Conservation (phyloP, 2,888 invertebrate species). For the Sinodicranocentrus sp. region DNA sequence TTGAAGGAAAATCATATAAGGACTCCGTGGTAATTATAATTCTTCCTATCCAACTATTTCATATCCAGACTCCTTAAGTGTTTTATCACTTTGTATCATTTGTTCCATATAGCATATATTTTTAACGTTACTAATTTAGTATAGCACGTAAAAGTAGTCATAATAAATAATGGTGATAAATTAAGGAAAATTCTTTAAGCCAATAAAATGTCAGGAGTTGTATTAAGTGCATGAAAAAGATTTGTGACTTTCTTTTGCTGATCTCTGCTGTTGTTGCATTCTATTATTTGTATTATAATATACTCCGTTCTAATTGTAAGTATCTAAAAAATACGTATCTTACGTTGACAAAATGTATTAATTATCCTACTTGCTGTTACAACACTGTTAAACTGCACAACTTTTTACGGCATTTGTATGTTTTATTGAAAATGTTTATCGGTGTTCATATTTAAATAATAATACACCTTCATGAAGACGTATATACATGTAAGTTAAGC, state of each 20-base stretch:
- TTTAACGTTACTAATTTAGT: constrained; percentile 3
- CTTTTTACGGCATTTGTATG: constrained; percentile 16
- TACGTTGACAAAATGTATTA: no score
- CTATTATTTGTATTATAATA: no score
- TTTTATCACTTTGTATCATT: constrained; percentile 21
- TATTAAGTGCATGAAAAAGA: constrained; percentile 2
- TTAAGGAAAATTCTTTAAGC: neutral
- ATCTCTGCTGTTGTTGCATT: no score
- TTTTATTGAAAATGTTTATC: constrained; percentile 29
- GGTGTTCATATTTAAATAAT: constrained; percentile 11
- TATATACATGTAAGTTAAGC: neutral
- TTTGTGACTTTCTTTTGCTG: neutral
- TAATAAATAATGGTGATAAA: neutral
- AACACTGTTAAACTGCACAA: constrained; percentile 15
- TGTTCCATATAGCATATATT: neutral
- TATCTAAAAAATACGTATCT: no score
- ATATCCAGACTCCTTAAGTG: neutral
- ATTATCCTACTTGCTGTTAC: neutral
- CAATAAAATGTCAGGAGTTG: neutral
- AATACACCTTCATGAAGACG: neutral
- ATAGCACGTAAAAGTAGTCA: neutral
- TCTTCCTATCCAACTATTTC: constrained; percentile 14
- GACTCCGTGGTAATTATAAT: constrained; percentile 19
- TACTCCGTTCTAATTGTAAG: no score
- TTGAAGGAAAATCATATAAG: constrained; percentile 26